Evolutionary conservation across 2,888 invertebrate species (phyloP), one percentile per base, ranked within the genome.

Genomic region (Hyposoter dolosus): DNA sequence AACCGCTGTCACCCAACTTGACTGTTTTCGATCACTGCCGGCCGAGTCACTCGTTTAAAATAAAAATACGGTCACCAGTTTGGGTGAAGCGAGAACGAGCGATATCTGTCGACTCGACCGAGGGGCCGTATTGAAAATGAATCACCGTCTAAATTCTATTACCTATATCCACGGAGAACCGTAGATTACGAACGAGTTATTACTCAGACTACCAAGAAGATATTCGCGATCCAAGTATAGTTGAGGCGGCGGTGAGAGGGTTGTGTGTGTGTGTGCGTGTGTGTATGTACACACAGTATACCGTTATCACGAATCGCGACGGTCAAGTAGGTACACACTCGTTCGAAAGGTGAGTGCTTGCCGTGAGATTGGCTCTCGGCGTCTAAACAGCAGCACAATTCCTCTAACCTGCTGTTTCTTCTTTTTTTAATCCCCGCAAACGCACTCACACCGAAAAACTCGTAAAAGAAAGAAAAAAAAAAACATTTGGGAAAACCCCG

Each of bases 161-260:
- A 50, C n/a, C 5, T 50, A 53, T 53, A 53, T 53, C 50, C 19
- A n/a, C 50, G 28, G 56, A 60, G 60, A 9, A 60, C 15, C 28
- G 60, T 60, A 28, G 56, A 60, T 60, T 60, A 60, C 12, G 56
- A 60, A 60, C 56, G 12, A 60, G 23, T 60, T 60, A 60, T 60
- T 28, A 60, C 60, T 60, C 60, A 15, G 60, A 60, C 28, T 60
- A 60, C 60, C 60, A 60, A 60, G 60, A 60, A 60, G 15, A 60
- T 60, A 60, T 12, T 60, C 28, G 28, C 28, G 60, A 60, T 10
- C 28, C 28, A 60, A 23, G 28, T 28, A 60, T 60, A 28, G 60
- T 28, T 28, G 12, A 12, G 60, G 15, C 28, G 56, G 28, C 28
- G 12, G 15, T 19, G 60, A 23, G 23, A 19, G 28, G 15, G 23